phyloP scores from a whole-genome alignment of 2,888 invertebrate genomes.

The Drosophila pseudotalamancana region DNA sequence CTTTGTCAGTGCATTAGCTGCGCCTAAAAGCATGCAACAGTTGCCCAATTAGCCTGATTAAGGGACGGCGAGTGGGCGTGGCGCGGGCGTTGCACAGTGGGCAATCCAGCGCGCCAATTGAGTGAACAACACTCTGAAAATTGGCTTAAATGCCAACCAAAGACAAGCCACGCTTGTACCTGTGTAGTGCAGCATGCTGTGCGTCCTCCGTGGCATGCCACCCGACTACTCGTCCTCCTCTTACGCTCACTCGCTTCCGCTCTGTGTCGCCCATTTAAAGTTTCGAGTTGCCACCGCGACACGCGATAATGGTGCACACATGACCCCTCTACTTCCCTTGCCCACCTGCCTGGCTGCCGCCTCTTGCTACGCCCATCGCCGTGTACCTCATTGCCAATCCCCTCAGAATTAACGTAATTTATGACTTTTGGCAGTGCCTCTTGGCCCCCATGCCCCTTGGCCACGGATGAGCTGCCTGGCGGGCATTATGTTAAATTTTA shows the following conservation, averaged over 20 bases:
- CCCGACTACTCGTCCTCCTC: neutral
- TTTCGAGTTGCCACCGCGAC: slow-evolving; percentile 40
- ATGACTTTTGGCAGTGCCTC: slow-evolving; percentile 41
- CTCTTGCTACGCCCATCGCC: neutral
- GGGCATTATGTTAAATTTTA: slow-evolving; percentile 62
- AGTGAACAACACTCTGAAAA: slow-evolving; percentile 32
- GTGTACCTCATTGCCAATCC: slow-evolving; percentile 16
- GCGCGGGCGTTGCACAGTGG: neutral
- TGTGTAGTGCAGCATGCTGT: neutral
- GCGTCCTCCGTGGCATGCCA: neutral
- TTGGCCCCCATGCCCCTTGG: neutral
- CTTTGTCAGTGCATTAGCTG: neutral
- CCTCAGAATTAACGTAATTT: slow-evolving; percentile 48
- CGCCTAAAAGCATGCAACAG: slow-evolving; percentile 1
- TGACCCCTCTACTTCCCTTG: neutral
- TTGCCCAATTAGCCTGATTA: neutral
- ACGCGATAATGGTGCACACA: slow-evolving; percentile 44
- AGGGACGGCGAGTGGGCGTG: neutral
- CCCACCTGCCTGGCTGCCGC: neutral
- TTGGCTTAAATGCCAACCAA: slow-evolving; percentile 32
- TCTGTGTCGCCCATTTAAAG: slow-evolving; percentile 26
- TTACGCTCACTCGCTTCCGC: neutral
- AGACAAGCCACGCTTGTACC: slow-evolving; percentile 6
- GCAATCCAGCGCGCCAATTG: slow-evolving; percentile 28
- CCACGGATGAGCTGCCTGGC: slow-evolving; percentile 16